Conservation (phyloP, 2,797 vertebrate species). For the Pteropus rufus region DNA sequence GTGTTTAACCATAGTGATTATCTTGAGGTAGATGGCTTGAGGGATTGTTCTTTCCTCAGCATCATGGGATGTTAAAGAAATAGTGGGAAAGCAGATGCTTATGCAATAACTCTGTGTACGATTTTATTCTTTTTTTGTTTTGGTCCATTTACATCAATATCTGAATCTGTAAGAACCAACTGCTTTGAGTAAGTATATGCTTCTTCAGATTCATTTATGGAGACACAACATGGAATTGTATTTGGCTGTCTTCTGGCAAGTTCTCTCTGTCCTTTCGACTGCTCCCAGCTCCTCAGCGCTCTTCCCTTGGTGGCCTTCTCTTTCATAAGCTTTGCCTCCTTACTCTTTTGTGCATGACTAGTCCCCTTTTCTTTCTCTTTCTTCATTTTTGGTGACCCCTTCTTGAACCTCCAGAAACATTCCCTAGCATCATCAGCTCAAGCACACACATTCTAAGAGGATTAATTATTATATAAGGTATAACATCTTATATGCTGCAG, state of each 20-base stretch:
- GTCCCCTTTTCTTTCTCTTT: background rate
- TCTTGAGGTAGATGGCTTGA: background rate
- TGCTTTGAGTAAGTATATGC: background rate
- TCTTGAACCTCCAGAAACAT: background rate
- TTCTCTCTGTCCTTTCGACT: background rate
- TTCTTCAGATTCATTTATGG: background rate
- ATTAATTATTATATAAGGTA: rapidly evolving
- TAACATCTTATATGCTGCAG: rapidly evolving
- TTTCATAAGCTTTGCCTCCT: background rate
- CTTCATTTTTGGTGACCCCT: background rate
- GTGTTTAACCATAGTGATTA: background rate
- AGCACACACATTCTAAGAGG: rapidly evolving
- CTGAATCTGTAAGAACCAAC: background rate
- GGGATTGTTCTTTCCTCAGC: background rate
- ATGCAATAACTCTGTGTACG: rapidly evolving
- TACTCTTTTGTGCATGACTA: background rate
- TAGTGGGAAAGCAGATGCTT: rapidly evolving
- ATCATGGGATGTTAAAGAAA: background rate
- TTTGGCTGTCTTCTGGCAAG: background rate
- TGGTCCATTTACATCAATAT: background rate
- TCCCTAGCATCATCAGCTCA: background rate
- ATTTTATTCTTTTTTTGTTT: background rate
- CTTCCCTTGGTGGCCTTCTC: background rate
- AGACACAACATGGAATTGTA: background rate
- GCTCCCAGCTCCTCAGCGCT: rapidly evolving